Conservation (phyloP, 2,888 invertebrate genomes). For the Ernsta delagoae region DNA sequence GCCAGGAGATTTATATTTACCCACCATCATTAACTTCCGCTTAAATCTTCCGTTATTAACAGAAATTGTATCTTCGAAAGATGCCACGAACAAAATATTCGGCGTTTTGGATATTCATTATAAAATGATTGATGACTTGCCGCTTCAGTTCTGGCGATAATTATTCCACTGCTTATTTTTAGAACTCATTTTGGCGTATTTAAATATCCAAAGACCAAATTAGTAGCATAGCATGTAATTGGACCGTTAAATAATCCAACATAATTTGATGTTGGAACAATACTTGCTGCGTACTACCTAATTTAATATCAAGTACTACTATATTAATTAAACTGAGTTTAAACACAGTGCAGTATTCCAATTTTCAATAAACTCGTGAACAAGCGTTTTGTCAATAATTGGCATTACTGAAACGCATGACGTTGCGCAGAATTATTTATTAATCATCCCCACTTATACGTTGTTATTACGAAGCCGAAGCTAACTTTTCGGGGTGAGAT, state of each 20-base stretch:
- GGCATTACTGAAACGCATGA: conserved; percentile 11
- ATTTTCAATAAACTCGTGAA: not conserved
- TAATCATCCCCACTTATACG: conserved; percentile 39
- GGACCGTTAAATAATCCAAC: not conserved
- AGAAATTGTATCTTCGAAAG: conserved; percentile 11
- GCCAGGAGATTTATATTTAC: not conserved
- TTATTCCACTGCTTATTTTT: conserved; percentile 8
- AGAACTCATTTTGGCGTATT: not conserved
- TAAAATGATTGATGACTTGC: conserved; percentile 27
- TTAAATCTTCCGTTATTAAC: conserved; percentile 11
- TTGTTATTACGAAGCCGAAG: conserved; percentile 27
- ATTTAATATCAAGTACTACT: no score
- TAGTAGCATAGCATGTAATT: not conserved
- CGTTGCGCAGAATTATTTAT: conserved; percentile 13
- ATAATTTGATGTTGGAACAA: no score
- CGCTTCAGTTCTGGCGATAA: conserved; percentile 8
- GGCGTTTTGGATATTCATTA: conserved; percentile 14
- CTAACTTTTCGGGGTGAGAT: conserved; percentile 40
- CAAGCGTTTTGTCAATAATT: conserved; percentile 4
- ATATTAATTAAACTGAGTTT: not conserved
- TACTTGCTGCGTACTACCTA: no score
- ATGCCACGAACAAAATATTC: conserved; percentile 16
- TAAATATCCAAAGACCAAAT: not conserved
- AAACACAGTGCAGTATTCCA: not conserved
- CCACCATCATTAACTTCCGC: not conserved